Percentiles rank a stretch among this genome's conserved stretches.
phyloP scores from a whole-genome alignment of 1,140 invertebrate genomes.

The Drosophila sechellia region DNA sequence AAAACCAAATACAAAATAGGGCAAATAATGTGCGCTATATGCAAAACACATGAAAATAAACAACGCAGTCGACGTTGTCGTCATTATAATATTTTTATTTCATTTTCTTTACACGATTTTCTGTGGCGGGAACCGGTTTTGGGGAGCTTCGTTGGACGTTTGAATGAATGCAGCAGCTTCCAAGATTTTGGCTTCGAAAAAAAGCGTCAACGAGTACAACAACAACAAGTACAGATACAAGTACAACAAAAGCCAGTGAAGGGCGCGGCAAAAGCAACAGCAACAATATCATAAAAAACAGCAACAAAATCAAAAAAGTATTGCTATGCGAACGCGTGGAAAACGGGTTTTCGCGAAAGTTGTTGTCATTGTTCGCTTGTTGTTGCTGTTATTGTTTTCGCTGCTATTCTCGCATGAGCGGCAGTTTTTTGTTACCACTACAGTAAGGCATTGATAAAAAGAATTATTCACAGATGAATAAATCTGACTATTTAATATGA shows the following conservation, averaged over 20 bases:
- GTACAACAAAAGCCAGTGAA: slow-evolving; percentile 52
- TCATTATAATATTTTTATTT: slow-evolving; percentile 60
- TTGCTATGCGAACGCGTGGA: slow-evolving; percentile 77
- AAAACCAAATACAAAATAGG: slow-evolving; percentile 25
- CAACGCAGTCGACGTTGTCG: slow-evolving; percentile 32
- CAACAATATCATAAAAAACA: slow-evolving; percentile 28
- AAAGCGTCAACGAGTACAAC: slow-evolving; percentile 50
- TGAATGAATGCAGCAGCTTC: slow-evolving; percentile 62
- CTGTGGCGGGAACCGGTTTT: slow-evolving; percentile 62
- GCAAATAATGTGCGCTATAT: slow-evolving; percentile 43
- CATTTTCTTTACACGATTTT: slow-evolving; percentile 23
- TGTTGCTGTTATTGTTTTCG: slow-evolving; percentile 21
- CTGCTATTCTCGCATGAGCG: slow-evolving; percentile 34
- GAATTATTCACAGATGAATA: not conserved
- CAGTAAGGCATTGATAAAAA: not conserved
- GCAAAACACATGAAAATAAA: slow-evolving; percentile 21
- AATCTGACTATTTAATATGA: too few relatives aligned
- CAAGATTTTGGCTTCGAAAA: slow-evolving; percentile 70
- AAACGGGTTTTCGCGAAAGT: slow-evolving; percentile 81
- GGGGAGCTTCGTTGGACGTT: slow-evolving; percentile 40
- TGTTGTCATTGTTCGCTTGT: slow-evolving; percentile 63
- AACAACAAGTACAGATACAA: slow-evolving; percentile 6
- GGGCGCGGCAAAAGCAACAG: slow-evolving; percentile 49
- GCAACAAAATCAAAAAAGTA: slow-evolving; percentile 23
- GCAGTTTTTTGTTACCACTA: slow-evolving; percentile 5